Evolutionary conservation across 2,888 invertebrate species (phyloP).

Genomic region (Mesoligia furuncula): DNA sequence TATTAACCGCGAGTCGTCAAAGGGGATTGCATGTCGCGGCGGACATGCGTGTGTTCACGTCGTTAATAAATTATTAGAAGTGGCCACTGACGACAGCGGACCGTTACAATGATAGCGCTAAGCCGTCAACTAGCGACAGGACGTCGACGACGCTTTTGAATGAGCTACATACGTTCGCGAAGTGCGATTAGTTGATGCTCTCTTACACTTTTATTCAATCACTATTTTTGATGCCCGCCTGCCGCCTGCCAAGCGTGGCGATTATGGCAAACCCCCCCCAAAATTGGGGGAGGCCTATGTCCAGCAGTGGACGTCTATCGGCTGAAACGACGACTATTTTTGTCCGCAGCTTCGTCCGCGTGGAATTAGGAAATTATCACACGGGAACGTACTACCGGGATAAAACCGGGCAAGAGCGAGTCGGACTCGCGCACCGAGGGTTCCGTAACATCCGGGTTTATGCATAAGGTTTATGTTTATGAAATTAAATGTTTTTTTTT

Average conservation of each 20-base stretch:
- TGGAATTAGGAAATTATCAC: neutral
- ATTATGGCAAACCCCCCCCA: no score
- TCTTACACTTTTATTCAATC: neutral
- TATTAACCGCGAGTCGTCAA: constrained; percentile 39
- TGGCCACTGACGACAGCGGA: constrained; percentile 41
- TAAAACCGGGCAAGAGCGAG: no score
- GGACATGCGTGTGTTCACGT: constrained; percentile 39
- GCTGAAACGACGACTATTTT: no score
- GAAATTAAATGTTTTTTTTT: no score
- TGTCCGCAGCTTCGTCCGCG: neutral
- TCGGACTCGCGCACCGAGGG: no score
- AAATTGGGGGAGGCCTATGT: no score
- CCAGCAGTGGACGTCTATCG: no score
- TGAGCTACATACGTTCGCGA: constrained; percentile 17
- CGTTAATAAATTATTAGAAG: constrained; percentile 51
- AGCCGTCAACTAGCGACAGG: constrained; percentile 54
- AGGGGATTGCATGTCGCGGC: constrained; percentile 39
- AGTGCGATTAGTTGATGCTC: neutral
- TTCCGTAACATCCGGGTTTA: no score
- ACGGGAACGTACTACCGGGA: neutral
- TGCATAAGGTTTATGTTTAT: no score
- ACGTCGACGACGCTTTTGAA: constrained; percentile 30
- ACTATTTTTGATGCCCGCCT: no score
- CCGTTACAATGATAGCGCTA: constrained; percentile 59
- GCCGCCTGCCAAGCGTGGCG: no score